Evolutionary conservation across 2,113 vertebrate species (phyloP), one percentile per base, ranked within the genome.

Genomic region (Actenoides lindsayi): DNA sequence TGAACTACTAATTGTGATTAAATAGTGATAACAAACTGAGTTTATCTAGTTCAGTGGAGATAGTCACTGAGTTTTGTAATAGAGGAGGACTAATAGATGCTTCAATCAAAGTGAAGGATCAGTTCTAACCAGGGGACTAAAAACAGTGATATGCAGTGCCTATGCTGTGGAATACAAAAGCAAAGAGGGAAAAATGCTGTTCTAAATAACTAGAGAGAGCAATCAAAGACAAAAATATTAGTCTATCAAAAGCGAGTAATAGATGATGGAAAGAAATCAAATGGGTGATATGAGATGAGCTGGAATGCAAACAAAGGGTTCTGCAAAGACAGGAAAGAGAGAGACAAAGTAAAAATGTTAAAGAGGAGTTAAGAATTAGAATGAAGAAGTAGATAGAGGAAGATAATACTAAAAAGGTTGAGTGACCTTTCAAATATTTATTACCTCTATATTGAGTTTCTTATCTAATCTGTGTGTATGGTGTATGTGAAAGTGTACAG

Each of bases 401-500:
- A 19, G 35, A 19, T 46, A 17, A 57, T 51, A 77, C 21, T 35
- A 56, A 68, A 82, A 89, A 35, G 17, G 6, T 19, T 57, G 60
- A 63, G n/a, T 67, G 11, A 73, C 6, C 23, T 59, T 80, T 85
- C 48, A 56, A 53, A 76, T 65, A 80, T 56, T 51, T 54, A 80
- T 60, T 79, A 64, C 6, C 28, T 41, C 44, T 16, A 30, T 69
- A 90, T 65, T 74, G 41, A 77, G 10, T 27, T 74, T 87, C 16
- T 75, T 50, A 46, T 15, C 17, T 14, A 57, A 84, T 62, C 6
- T 7, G 23, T 41, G 12, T 28, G 5, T 2, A 16, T 57, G 35
- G 13, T 3, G 0, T 16, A 10, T 4, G 13, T 57, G 74, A 82
- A 25, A 13, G 14, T 0, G 7, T 7, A 16, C 30, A 13, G 0